Conservation (phyloP, 2,888 invertebrate species). For the Drosophila seclusa region DNA sequence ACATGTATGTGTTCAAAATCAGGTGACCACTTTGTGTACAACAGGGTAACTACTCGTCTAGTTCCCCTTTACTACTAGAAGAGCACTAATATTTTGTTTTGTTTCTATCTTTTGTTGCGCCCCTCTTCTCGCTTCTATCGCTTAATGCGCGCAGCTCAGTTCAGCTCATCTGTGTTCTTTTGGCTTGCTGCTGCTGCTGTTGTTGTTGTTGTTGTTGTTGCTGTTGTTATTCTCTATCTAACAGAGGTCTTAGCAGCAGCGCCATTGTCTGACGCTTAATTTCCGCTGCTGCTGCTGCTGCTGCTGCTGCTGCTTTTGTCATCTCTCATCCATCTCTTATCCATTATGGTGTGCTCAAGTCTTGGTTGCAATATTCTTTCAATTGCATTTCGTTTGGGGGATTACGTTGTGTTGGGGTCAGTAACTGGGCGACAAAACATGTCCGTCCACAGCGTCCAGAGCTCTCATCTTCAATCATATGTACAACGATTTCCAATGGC, state of each 20-base stretch:
- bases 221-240: constrained; percentile 15
- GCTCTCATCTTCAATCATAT: constrained; percentile 20
- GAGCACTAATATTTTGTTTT: constrained; percentile 2
- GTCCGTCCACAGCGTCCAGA: constrained; percentile 25
- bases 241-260: constrained; percentile 17
- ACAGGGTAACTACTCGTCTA: constrained; percentile 1
- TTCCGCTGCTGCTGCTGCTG: constrained; percentile 29
- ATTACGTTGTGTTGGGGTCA: constrained; percentile 34
- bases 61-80: background rate
- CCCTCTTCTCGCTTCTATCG: constrained; percentile 7
- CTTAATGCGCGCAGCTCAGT: constrained; percentile 6
- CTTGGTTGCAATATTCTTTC: constrained; percentile 58
- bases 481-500: constrained; percentile 44
- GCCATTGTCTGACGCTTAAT: constrained; percentile 43
- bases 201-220: constrained; percentile 27
- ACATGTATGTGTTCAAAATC: background rate
- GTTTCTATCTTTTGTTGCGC: constrained; percentile 10
- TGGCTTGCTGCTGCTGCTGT: constrained; percentile 15
- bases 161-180: constrained; percentile 33
- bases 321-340: constrained; percentile 33
- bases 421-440: constrained; percentile 37
- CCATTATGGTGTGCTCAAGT: constrained; percentile 65
- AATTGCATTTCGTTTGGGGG: constrained; percentile 59
- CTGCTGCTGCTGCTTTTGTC: constrained; percentile 24
- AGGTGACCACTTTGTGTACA: background rate